phyloP scores from a whole-genome alignment of 2,888 invertebrate genomes.

The Agrotis clavis region DNA sequence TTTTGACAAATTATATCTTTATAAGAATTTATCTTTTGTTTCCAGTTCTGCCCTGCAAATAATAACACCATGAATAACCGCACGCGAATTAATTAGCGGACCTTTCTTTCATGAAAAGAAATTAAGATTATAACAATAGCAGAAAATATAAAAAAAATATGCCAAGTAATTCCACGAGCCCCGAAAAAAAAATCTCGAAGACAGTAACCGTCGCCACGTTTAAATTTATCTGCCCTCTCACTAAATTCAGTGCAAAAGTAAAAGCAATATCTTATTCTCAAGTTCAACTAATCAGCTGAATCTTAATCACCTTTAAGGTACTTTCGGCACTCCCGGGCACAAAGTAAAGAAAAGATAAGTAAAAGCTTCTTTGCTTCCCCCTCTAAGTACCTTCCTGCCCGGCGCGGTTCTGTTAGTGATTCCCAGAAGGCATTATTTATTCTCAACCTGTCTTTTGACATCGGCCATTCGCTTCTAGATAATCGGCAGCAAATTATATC shows the following conservation, averaged over 20 bases:
- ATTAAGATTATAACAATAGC: constrained; percentile 51
- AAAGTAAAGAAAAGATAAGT: constrained; percentile 74
- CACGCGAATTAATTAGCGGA: constrained; percentile 35
- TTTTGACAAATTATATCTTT: background rate
- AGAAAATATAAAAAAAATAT: constrained; percentile 39
- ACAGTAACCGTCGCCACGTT: constrained; percentile 55
- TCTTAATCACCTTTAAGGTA: constrained; percentile 77
- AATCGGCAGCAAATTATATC: constrained; percentile 52
- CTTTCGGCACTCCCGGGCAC: constrained; percentile 69
- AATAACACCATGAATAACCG: constrained; percentile 29
- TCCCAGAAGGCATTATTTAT: constrained; percentile 73
- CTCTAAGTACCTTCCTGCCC: constrained; percentile 66
- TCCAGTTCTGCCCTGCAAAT: constrained; percentile 28
- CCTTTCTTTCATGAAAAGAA: constrained; percentile 48
- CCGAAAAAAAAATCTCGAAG: constrained; percentile 53
- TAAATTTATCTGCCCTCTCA: constrained; percentile 57
- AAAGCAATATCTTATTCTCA: constrained; percentile 73
- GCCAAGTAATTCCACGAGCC: constrained; percentile 26
- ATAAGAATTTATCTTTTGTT: background rate
- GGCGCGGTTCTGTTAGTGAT: constrained; percentile 65
- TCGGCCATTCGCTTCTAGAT: constrained; percentile 56
- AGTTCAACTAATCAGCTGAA: constrained; percentile 77
- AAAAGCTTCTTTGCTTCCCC: constrained; percentile 67
- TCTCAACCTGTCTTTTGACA: constrained; percentile 67
- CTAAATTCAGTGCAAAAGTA: constrained; percentile 62